phyloP scores from a whole-genome alignment of 2,797 vertebrate genomes.

The Chelonia mydas region DNA sequence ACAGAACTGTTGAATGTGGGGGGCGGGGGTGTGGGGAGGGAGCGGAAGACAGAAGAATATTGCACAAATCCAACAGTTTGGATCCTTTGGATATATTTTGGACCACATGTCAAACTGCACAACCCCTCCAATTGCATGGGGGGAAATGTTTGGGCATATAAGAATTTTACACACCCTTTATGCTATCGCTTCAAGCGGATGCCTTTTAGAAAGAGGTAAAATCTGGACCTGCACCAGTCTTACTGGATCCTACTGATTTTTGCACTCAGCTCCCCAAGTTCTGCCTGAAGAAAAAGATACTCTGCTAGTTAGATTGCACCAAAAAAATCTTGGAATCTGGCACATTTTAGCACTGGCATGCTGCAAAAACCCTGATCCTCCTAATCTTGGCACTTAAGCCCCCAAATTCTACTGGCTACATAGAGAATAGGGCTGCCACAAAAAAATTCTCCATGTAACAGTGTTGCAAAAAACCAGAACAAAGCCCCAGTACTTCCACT shows the following conservation, averaged over 20 bases:
- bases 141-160: neutral
- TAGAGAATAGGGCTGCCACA: neutral
- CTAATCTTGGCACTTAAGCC: neutral
- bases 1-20: slow-evolving; percentile 6
- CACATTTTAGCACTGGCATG: neutral
- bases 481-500: slow-evolving; percentile 36
- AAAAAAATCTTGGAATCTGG: slow-evolving; percentile 3
- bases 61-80: slow-evolving; percentile 22
- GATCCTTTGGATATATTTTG: slow-evolving; percentile 6
- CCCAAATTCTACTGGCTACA: neutral
- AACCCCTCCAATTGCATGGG: neutral
- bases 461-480: slow-evolving; percentile 3
- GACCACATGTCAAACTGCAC: neutral
- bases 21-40: neutral
- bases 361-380: neutral
- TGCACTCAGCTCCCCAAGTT: neutral
- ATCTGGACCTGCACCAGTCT: neutral
- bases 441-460: neutral
- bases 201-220: neutral
- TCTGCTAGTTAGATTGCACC: neutral
- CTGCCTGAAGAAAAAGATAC: neutral
- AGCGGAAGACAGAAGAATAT: neutral
- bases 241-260: neutral
- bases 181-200: neutral
- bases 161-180: neutral